Evolutionary conservation across 2,797 vertebrate genomes (phyloP), one percentile per base, ranked within the genome.

Genomic region (Danio choprae): DNA sequence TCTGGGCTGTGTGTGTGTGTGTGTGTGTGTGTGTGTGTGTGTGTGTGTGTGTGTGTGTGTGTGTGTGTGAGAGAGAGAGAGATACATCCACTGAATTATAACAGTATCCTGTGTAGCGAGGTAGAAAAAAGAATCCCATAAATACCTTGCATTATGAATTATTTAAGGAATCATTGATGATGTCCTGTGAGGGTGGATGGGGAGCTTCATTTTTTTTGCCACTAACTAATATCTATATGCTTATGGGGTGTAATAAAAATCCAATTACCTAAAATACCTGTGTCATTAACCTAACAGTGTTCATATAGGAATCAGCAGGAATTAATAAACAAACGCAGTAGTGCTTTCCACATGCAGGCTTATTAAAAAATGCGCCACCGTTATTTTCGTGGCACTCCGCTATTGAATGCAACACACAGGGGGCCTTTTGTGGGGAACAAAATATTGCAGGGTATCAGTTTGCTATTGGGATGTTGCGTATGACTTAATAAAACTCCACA

Each of bases 181-280:
- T 93, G 91, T 93, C 93, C 91, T 92, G 91, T 88, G 90, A 91
- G 90, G 88, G 90, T 90, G 89, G 91, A 87, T 88, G 89, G 87
- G 80, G 86, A 88, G 88, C 89, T 92, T 91, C 91, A 93, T 92
- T 93, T 80, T 72, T 93, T 91, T 90, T 86, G 89, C 88, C 90
- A 91, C 91, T 92, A 94, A 94, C 93, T 93, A 93, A 94, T 94
- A 90, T 92, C 90, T 87, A 87, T 90, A 88, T 92, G 91, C 92
- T 93, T 93, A 90, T 91, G 84, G 86, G 89, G 90, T 92, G 91
- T 93, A 94, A 95, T 95, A 94, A 95, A 95, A 95, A 93, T 89
- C 92, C 91, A 92, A 94, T 95, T 94, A 95, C 87, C 90, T 92
- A 92, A 94, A 95, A 94, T 94, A 94, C 91, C 93, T 94, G 90